Evolutionary conservation across 2,797 vertebrate species (phyloP), one percentile per base, ranked within the genome.

Genomic region (Amblyraja radiata): DNA sequence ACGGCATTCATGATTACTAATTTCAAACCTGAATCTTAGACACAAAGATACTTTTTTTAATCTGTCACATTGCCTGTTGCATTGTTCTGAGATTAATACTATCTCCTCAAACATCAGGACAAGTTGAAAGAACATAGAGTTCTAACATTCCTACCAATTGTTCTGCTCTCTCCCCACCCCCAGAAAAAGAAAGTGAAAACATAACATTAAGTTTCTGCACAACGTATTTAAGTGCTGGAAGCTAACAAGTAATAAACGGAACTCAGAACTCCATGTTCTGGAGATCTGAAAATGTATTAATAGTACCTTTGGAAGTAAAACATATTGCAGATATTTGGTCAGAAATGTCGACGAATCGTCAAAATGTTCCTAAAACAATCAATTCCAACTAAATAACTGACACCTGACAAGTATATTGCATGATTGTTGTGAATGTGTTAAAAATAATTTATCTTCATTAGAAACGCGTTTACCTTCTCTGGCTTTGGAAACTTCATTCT

Each of bases 401-500:
- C 61, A 92, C 71, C 11, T 92, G 88, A 90, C 63, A 71, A 36
- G n/a, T 7, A 16, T 9, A 73, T 25, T 73, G 73, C 21, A 54
- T 74, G 71, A 25, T 36, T 63, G n/a, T 36, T 68, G n/a, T 88
- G n/a, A 76, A 93, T 46, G 46, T 8, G 28, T 1, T 93, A 61
- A 32, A 63, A 18, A 80, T 23, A 81, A 79, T 88, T 58, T 71
- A 46, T 90, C 7, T 46, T 86, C 61, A 46, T 39, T 73, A 23
- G 16, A 16, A 21, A 14, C 5, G 68, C 39, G 28, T 63, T 76
- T 97, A 99, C 98, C 98, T 98, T 95, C 97, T 94, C 97, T 94
- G 79, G 98, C 98, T 93, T 95, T 96, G 0, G 93, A 96, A 0
- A 96, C 96, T 18, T 99, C 96, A 1, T 96, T 96, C 94, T 97